Conservation (phyloP, 1,140 invertebrate species). For the Orussus abietinus region DNA sequence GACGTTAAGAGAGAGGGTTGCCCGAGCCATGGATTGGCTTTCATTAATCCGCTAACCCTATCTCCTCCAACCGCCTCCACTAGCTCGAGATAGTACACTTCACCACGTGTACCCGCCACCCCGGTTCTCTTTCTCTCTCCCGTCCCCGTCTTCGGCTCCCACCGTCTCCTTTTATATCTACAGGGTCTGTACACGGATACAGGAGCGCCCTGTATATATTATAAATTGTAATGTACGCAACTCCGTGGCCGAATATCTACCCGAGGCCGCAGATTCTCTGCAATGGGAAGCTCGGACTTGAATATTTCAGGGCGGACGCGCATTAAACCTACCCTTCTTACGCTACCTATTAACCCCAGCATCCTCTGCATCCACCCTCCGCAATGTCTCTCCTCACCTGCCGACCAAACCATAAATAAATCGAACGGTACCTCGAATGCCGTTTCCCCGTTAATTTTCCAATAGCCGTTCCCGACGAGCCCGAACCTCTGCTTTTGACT, state of each 20-base stretch:
- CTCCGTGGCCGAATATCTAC: constrained; percentile 39
- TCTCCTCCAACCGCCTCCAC: constrained; percentile 29
- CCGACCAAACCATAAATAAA: constrained; percentile 12
- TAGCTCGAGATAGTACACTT: too few relatives aligned
- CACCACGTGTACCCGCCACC: too few relatives aligned
- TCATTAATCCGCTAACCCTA: constrained; percentile 52
- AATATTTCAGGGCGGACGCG: constrained; percentile 48
- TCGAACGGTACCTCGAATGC: constrained; percentile 5
- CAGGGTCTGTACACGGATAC: constrained; percentile 22
- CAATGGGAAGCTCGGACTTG: constrained; percentile 40
- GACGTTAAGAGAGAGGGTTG: constrained; percentile 31
- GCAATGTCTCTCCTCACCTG: too few relatives aligned
- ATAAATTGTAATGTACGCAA: constrained; percentile 50
- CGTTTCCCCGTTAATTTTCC: constrained; percentile 11
- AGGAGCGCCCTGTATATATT: constrained; percentile 37
- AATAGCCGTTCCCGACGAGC: too few relatives aligned
- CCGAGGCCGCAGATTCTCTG: constrained; percentile 40
- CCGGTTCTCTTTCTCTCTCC: too few relatives aligned
- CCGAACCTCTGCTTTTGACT: too few relatives aligned
- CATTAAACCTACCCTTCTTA: constrained; percentile 53
- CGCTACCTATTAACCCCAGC: constrained; percentile 50
- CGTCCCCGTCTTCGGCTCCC: constrained; percentile 9
- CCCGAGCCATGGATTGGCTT: constrained; percentile 43
- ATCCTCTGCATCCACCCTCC: too few relatives aligned
- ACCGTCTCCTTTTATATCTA: constrained; percentile 16